phyloP scores from a whole-genome alignment of 2,888 invertebrate genomes.

The Hirtodrosophila alboralis region DNA sequence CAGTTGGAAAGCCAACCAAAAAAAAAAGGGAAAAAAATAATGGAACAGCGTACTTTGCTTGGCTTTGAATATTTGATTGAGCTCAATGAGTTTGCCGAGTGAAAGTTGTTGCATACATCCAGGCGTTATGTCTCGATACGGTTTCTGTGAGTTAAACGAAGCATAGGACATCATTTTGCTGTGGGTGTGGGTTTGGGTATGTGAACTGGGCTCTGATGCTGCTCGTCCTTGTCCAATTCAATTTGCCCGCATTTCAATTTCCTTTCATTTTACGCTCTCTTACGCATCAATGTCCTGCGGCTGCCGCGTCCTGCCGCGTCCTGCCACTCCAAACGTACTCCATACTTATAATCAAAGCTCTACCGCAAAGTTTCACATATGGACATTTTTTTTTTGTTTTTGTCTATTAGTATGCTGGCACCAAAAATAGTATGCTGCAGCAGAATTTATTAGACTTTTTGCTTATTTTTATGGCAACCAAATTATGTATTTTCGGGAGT shows the following conservation, averaged over 20 bases:
- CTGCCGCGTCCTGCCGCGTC: slow-evolving; percentile 25
- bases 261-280: slow-evolving; percentile 78
- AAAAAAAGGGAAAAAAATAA: neutral
- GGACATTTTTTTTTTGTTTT: slow-evolving; percentile 23
- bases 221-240: slow-evolving; percentile 62
- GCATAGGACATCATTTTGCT: slow-evolving; percentile 45
- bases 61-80: slow-evolving; percentile 69
- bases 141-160: slow-evolving; percentile 63
- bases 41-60: slow-evolving; percentile 20
- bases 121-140: slow-evolving; percentile 28
- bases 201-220: neutral
- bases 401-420: slow-evolving; percentile 25
- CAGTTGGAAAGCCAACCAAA: slow-evolving; percentile 51
- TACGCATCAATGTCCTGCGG: slow-evolving; percentile 60
- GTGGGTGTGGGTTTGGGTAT: slow-evolving; percentile 7
- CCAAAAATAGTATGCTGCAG: slow-evolving; percentile 5
- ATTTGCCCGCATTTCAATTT: slow-evolving; percentile 77
- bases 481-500: slow-evolving; percentile 32
- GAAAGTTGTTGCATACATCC: slow-evolving; percentile 71
- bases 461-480: neutral
- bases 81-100: slow-evolving; percentile 53
- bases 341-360: slow-evolving; percentile 70
- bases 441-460: slow-evolving; percentile 40
- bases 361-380: slow-evolving; percentile 58
- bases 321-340: slow-evolving; percentile 40